Evolutionary conservation across 1,140 invertebrate genomes (phyloP).

Genomic region (Drosophila albomicans): DNA sequence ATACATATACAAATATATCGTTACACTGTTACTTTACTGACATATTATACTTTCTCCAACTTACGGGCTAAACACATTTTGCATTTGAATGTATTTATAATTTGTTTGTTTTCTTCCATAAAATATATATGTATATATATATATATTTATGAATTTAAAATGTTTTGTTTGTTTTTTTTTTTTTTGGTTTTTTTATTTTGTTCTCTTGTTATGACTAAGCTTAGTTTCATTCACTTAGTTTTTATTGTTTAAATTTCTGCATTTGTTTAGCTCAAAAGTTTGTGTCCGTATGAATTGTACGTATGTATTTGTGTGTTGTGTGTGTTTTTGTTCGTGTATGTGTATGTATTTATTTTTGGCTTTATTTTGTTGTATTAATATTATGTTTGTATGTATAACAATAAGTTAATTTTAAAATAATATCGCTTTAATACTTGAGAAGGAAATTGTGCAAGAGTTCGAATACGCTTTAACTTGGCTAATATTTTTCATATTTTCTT

Average conservation of each 20-base stretch:
- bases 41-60: slow-evolving; percentile 44
- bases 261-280: slow-evolving; percentile 39
- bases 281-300: slow-evolving; percentile 19
- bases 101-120: slow-evolving; percentile 68
- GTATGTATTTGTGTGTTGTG: slow-evolving; percentile 2
- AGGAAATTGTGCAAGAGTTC: slow-evolving; percentile 79
- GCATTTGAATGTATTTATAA: slow-evolving; percentile 62
- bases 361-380: slow-evolving; percentile 67
- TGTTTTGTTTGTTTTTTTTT: slow-evolving; percentile 46
- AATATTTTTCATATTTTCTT: slow-evolving; percentile 44
- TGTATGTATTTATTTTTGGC: slow-evolving; percentile 64
- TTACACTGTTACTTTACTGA: slow-evolving; percentile 47
- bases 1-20: slow-evolving; percentile 46
- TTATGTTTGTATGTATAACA: slow-evolving; percentile 70
- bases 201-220: slow-evolving; percentile 63
- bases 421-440: slow-evolving; percentile 84
- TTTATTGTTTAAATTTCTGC: slow-evolving; percentile 53
- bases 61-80: slow-evolving; percentile 72
- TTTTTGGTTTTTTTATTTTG: slow-evolving; percentile 38
- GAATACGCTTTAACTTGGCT: slow-evolving; percentile 60
- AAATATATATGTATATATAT: slow-evolving; percentile 61
- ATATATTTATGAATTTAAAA: slow-evolving; percentile 53
- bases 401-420: slow-evolving; percentile 79
- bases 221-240: slow-evolving; percentile 63
- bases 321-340: slow-evolving; percentile 48